Base-by-base conservation (phyloP, 2,113 vertebrate genomes). In the Potamarius usumacintae region DNA sequence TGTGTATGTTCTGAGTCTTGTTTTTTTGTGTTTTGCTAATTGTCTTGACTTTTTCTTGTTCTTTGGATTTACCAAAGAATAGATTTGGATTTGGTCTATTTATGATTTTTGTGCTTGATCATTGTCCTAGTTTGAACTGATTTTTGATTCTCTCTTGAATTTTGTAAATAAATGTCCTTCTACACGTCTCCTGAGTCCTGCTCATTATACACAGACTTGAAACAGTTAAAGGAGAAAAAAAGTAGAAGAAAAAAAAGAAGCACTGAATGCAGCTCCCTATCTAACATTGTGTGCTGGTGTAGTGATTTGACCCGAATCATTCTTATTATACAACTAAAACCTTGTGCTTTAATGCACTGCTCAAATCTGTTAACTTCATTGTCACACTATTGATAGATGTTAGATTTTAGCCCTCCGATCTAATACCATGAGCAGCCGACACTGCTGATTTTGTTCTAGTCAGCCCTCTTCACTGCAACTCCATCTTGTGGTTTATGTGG, bases 401-500 rank as follows among this genome's bases (percentile, higher is more conserved):
- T 25, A n/a, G 52, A 79, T 55, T 79, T 55, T 55, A 79, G 52
- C 52, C 14, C 7, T 27, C 25, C 5, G 30, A 55, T 79, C 25
- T 9, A 58, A 57, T 80, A 57, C 57, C n/a, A 27, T 58, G 52
- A 79, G 25, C 76, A 79, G 77, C 77, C 52, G 12, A 30, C 18
- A 17, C 55, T 27, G 25, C 77, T 55, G 52, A 27, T 27, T 42
- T 50, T 48, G 4, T 42, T 62, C n/a, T 82, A 14, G 20, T 18
- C 27, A 74, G 20, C 79, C 22, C 52, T 53, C 67, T 67, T 71
- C 20, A 15, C 77, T 48, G 76, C 42, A 83, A 50, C 80, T 34
- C 72, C 86, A 84, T 78, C 74, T 85, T 71, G 79, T 72, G 71
- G 85, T 81, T 57, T 71, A 82, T 78, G 78, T 76, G 4, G 42